A percentile compares a stretch with the other conserved stretches of the same genome.
These are phyloP conservation scores for Goniozus legneri DNA, from an alignment of 1,140 invertebrate species.

Conservation along the genomic window DNA sequence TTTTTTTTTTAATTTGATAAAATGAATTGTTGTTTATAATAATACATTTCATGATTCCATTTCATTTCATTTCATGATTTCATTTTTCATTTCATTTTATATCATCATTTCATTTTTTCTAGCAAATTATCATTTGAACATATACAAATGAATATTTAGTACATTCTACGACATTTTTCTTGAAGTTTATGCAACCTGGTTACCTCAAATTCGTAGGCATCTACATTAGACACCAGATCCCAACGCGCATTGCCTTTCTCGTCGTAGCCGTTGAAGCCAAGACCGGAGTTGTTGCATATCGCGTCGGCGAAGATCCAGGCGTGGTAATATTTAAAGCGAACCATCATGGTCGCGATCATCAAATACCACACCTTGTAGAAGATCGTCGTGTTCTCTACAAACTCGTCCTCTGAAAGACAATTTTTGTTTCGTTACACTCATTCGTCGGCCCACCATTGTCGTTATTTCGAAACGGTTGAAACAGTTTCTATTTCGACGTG, in stretches of 20 bases:
- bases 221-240: constrained; percentile 89
- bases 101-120: neutral
- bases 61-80: too few relatives aligned
- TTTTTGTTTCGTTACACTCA: constrained; percentile 1
- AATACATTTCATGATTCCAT: too few relatives aligned
- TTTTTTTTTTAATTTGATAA: too few relatives aligned
- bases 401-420: constrained; percentile 60
- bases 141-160: too few relatives aligned
- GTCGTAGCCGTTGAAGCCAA: constrained; percentile 85
- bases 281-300: constrained; percentile 89
- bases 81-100: too few relatives aligned
- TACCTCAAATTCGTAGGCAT: constrained; percentile 88
- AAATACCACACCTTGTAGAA: constrained; percentile 74
- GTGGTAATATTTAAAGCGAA: constrained; percentile 93
- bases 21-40: too few relatives aligned
- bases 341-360: constrained; percentile 70
- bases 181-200: too few relatives aligned
- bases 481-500: neutral
- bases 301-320: constrained; percentile 93
- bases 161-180: too few relatives aligned
- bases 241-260: constrained; percentile 69
- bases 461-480: neutral
- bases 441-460: neutral
- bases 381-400: constrained; percentile 61
- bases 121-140: too few relatives aligned